Conservation (phyloP, 2,888 invertebrate genomes). For the Adela reaumurella region DNA sequence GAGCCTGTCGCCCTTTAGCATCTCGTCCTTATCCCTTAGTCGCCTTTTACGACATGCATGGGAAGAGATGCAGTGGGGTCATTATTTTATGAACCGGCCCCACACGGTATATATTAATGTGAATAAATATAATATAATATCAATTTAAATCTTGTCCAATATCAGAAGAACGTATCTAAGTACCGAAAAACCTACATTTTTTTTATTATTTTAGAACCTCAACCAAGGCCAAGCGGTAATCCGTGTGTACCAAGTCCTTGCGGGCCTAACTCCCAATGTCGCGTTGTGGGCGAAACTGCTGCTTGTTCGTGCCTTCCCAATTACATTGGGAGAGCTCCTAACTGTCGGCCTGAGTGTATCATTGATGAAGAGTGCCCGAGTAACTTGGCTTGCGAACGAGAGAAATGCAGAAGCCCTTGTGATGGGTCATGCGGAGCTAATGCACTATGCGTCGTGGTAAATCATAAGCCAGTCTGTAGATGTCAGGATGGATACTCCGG, state of each 20-base stretch:
- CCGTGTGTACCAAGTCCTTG: conserved; percentile 82
- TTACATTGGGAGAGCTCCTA: conserved; percentile 79
- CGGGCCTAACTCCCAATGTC: conserved; percentile 80
- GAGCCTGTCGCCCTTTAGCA: no score
- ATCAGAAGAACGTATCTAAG: no score
- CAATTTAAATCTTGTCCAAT: no score
- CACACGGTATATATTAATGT: no score
- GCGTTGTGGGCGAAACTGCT: conserved; percentile 68
- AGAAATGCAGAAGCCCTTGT: conserved; percentile 80
- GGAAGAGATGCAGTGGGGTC: no score
- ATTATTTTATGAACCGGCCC: no score
- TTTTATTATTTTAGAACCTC: conserved; percentile 47
- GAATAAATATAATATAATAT: no score
- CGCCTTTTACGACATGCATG: no score
- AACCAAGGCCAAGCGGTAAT: conserved; percentile 58
- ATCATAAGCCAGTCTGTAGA: conserved; percentile 80
- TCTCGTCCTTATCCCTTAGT: no score
- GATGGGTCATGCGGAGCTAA: conserved; percentile 79
- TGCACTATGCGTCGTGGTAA: conserved; percentile 74
- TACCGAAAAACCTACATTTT: no score
- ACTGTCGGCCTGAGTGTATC: conserved; percentile 83
- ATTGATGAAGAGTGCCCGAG: conserved; percentile 82
- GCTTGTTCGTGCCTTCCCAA: conserved; percentile 77
- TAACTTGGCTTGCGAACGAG: conserved; percentile 77
- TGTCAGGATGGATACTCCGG: conserved; percentile 78